Conservation (phyloP, 1,140 invertebrate species). For the Sycobia sp. region DNA sequence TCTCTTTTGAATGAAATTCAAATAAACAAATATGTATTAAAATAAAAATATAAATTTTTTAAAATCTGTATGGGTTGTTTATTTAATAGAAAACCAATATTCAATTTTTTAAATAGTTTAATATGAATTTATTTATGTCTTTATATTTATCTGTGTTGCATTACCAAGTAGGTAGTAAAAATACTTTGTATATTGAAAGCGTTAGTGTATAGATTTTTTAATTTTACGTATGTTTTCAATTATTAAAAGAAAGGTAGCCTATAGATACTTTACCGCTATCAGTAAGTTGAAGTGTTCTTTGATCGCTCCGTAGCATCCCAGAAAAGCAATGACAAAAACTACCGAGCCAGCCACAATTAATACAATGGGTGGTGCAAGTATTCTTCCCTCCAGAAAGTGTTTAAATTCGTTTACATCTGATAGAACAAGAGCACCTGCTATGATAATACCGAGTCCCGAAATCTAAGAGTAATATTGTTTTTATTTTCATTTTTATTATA, state of each 20-base stretch:
- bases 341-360: constrained; percentile 71
- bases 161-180: too few species aligned
- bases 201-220: too few species aligned
- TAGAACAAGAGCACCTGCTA: constrained; percentile 65
- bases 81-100: background rate
- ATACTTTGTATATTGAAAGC: too few species aligned
- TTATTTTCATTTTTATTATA: too few species aligned
- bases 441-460: constrained; percentile 67
- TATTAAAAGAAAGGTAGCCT: too few species aligned
- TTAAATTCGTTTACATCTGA: constrained; percentile 64
- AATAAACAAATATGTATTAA: background rate
- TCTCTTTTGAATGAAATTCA: too few species aligned
- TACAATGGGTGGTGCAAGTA: constrained; percentile 67
- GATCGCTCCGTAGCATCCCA: constrained; percentile 79
- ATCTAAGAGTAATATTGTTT: constrained; percentile 56
- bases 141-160: too few species aligned
- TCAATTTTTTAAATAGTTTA: background rate
- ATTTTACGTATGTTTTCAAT: too few species aligned
- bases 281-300: constrained; percentile 72
- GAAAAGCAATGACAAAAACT: constrained; percentile 72
- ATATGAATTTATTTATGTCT: too few species aligned
- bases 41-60: background rate
- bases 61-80: background rate
- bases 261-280: constrained; percentile 62
- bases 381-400: constrained; percentile 66